These are phyloP conservation scores for Agonopterix heracliana DNA, from an alignment of 2,888 invertebrate genomes.

Conservation along the genomic window DNA sequence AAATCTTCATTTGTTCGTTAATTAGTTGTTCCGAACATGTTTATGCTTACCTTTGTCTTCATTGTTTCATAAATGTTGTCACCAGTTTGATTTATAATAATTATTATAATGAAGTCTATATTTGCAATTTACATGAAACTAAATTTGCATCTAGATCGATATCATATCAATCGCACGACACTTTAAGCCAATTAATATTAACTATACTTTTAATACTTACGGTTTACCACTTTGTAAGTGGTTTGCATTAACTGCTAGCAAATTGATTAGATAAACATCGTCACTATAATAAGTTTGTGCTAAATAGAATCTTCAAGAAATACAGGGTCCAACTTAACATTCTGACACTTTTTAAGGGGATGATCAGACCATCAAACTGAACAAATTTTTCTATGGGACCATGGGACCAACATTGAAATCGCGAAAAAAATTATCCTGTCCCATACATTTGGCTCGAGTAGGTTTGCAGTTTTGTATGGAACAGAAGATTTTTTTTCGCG, in stretches of 20 bases:
- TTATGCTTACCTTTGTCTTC: constrained; percentile 20
- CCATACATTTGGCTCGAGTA: too few relatives aligned
- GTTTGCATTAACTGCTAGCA: constrained; percentile 12
- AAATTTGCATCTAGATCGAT: constrained; percentile 3
- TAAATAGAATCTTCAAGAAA: background rate
- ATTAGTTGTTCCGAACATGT: constrained; percentile 52
- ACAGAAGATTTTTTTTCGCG: too few relatives aligned
- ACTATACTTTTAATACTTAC: background rate
- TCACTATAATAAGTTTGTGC: constrained; percentile 1
- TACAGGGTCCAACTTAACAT: too few relatives aligned
- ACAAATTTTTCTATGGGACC: too few relatives aligned
- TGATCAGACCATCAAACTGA: too few relatives aligned
- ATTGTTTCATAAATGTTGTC: background rate
- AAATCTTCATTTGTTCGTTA: constrained; percentile 71
- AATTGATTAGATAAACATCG: constrained; percentile 15
- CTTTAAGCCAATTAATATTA: constrained; percentile 1
- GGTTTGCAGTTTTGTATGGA: too few relatives aligned
- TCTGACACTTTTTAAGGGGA: too few relatives aligned
- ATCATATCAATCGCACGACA: background rate
- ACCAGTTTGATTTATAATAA: constrained; percentile 2
- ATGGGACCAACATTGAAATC: too few relatives aligned
- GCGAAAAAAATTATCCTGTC: too few relatives aligned
- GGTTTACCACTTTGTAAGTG: constrained; percentile 5
- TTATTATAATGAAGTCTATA: background rate
- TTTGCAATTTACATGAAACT: background rate